Evolutionary conservation across 2,797 vertebrate species (phyloP).

Genomic region (Lagorchestes hirsutus): DNA sequence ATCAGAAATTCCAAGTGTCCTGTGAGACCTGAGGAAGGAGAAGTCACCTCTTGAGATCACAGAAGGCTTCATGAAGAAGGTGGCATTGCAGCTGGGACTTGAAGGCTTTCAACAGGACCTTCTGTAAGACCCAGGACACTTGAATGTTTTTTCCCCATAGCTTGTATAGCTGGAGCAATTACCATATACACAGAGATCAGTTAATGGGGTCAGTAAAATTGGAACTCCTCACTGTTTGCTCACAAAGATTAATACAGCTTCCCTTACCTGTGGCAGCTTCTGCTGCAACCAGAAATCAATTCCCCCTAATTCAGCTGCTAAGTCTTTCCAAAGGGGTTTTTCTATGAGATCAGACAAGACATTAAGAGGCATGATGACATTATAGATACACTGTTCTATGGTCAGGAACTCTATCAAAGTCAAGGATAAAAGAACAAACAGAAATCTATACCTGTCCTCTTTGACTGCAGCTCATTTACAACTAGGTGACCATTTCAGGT

Average conservation of each 20-base stretch:
- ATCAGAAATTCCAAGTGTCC: not conserved
- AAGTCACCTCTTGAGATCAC: not conserved
- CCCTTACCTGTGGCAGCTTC: slow-evolving; percentile 72
- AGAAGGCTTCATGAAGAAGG: not conserved
- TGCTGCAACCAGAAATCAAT: slow-evolving; percentile 81
- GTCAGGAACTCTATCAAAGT: slow-evolving; percentile 47
- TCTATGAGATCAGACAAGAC: slow-evolving; percentile 68
- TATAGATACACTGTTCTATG: slow-evolving; percentile 49
- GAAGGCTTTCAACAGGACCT: slow-evolving; percentile 31
- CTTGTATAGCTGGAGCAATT: slow-evolving; percentile 44
- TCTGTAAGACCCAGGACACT: slow-evolving; percentile 43
- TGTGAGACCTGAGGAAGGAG: not conserved
- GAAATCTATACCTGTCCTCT: slow-evolving; percentile 57
- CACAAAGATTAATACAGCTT: slow-evolving; percentile 59
- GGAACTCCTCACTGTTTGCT: slow-evolving; percentile 54
- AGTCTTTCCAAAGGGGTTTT: slow-evolving; percentile 80
- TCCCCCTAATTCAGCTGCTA: slow-evolving; percentile 81
- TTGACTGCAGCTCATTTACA: slow-evolving; percentile 31
- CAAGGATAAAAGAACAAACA: not conserved
- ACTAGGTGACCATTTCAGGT: slow-evolving; percentile 47
- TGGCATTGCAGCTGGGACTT: not conserved
- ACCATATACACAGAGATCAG: slow-evolving; percentile 62
- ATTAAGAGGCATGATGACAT: slow-evolving; percentile 70
- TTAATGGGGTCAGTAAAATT: slow-evolving; percentile 57
- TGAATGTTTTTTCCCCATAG: slow-evolving; percentile 39